phyloP scores from a whole-genome alignment of 2,113 vertebrate genomes.

The Gorsachius goisagi region DNA sequence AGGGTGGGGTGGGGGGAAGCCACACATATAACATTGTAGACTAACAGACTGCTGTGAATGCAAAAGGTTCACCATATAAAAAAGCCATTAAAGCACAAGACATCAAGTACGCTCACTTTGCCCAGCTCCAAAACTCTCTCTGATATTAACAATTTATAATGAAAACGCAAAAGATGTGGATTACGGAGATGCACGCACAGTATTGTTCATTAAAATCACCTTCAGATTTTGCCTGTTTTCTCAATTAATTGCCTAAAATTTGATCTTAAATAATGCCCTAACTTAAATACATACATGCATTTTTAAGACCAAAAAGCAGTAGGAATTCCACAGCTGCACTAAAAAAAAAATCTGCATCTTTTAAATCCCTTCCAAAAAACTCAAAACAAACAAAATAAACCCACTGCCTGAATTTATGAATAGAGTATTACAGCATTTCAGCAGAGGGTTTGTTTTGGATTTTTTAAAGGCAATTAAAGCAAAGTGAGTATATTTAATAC shows the following conservation, averaged over 20 bases:
- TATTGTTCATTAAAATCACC: not conserved
- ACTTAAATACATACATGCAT: not conserved
- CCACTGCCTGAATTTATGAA: not conserved
- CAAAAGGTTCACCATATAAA: not conserved
- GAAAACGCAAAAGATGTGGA: not conserved
- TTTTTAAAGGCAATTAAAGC: not conserved
- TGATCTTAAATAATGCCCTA: not conserved
- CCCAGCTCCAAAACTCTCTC: not conserved
- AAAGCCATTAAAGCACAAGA: not conserved
- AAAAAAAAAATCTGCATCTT: not conserved
- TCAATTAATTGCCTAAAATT: not conserved
- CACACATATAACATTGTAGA: not conserved
- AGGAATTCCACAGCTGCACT: not conserved
- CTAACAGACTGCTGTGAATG: not conserved
- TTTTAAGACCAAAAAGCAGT: not conserved
- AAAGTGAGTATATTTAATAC: not conserved
- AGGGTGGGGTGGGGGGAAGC: not conserved
- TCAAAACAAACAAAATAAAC: not conserved
- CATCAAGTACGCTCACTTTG: not conserved
- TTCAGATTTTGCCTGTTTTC: not conserved
- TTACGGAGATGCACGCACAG: not conserved
- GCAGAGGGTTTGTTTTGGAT: not conserved
- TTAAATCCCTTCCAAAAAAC: not conserved
- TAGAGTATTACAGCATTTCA: not conserved
- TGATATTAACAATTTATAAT: not conserved